Percentiles rank a stretch among this genome's conserved stretches.
Conservation (phyloP, 2,888 invertebrate genomes). For the Xestobium rufovillosum region DNA sequence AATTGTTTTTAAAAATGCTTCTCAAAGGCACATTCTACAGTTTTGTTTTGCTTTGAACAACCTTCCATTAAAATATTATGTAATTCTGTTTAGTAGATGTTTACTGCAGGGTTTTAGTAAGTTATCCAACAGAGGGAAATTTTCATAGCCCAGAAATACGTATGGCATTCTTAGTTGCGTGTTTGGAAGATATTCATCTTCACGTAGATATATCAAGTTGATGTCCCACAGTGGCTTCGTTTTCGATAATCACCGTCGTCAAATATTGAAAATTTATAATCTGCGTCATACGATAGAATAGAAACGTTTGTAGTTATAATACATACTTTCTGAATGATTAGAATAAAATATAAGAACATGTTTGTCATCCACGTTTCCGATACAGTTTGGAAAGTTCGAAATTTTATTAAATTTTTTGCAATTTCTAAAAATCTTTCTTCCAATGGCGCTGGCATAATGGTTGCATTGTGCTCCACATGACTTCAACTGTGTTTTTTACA, state of each 20-base stretch:
- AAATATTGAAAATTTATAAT: constrained; percentile 18
- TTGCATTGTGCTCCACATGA: no score
- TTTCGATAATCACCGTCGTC: constrained; percentile 24
- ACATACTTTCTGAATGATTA: constrained; percentile 16
- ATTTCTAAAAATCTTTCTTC: no score
- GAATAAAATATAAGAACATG: constrained; percentile 18
- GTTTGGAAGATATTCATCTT: constrained; percentile 15
- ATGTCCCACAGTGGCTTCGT: constrained; percentile 24
- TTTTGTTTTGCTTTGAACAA: constrained; percentile 11
- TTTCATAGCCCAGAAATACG: constrained; percentile 18
- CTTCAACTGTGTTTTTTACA: no score
- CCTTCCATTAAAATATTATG: constrained; percentile 12
- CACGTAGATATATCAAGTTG: constrained; percentile 18
- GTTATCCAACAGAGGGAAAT: constrained; percentile 15
- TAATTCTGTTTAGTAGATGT: constrained; percentile 6
- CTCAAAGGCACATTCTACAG: constrained; percentile 16
- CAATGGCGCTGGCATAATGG: no score
- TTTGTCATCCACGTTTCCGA: constrained; percentile 15
- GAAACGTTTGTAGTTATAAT: constrained; percentile 20
- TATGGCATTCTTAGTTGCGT: constrained; percentile 14
- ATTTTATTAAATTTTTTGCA: no score
- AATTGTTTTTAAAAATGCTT: no score
- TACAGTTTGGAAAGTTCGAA: no score
- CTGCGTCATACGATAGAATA: constrained; percentile 19
- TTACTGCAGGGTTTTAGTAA: constrained; percentile 15